Base-by-base conservation (phyloP, 1,140 invertebrate species). In the Lanistes nyassanus region DNA sequence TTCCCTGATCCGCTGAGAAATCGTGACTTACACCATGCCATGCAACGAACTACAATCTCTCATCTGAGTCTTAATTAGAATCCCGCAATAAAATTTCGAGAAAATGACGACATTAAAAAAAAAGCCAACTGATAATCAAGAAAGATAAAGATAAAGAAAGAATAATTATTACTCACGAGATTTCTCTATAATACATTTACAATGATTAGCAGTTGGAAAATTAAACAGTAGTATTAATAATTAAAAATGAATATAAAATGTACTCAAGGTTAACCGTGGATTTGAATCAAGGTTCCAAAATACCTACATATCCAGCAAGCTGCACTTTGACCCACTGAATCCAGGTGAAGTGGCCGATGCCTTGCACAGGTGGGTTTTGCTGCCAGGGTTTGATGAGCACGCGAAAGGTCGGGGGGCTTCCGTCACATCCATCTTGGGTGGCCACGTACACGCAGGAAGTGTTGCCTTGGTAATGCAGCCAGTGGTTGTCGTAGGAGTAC, bases 401-500 rank as follows among this genome's bases (percentile, higher is more conserved):
- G 37, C 76, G 60, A 53, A 79, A 82, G 3, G 72, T 79, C 0
- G 62, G 77, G 1, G 51, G 9, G 16, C 58, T 68, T 11, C 74
- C 65, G 9, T 73, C 51, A 69, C 82, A 83, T 3, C 75, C 74
- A 56, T 83, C 82, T n/a, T 69, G 60, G 16, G 94, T 68, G 73
- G 81, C 72, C 1, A 75, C 58, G 68, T 84, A 84, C 47, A 77
- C 67, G 51, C 83, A 84, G 23, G 23, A 26, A 7, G 11, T 26
- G 29, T 65, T 76, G 29, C 87, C 88, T 83, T 96, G 95, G 85
- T 97, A 98, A 82, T 93, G 96, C 85, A 94, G 97, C 80, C 95
- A 94, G 83, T 94, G 94, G 26, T 95, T 95, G 82, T 98, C 96
- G 84, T 97, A 98, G 6, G 95, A 96, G 79, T 94, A 93, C 85